Percentiles rank a stretch among this genome's conserved stretches.
Evolutionary conservation across 2,113 vertebrate species (phyloP).

Genomic region (Hystrix brachyura): DNA sequence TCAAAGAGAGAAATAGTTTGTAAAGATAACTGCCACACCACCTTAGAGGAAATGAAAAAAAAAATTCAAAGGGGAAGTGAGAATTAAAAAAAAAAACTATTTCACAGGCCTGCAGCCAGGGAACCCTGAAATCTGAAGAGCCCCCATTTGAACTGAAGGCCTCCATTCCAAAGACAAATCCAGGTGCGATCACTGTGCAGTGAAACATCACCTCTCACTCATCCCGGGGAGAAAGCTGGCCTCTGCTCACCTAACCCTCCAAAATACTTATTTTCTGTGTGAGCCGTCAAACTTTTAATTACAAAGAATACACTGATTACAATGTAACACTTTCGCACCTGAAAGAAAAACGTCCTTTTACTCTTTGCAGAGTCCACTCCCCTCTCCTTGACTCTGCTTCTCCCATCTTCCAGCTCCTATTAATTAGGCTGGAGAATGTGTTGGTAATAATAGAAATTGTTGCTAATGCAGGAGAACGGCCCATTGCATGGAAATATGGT

Average conservation of each 20-base stretch:
- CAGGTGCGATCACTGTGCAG: constrained; percentile 82
- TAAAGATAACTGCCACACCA: constrained; percentile 27
- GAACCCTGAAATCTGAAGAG: constrained; percentile 64
- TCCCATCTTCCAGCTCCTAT: not conserved
- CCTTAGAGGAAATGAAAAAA: constrained; percentile 47
- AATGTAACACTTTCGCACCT: not conserved
- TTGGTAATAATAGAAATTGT: not conserved
- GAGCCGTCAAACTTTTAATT: constrained; percentile 43
- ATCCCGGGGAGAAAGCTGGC: constrained; percentile 65
- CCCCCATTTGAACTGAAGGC: not conserved
- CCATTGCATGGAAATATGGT: constrained; percentile 4
- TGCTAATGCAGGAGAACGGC: not conserved
- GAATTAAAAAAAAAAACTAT: not conserved
- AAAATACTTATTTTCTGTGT: constrained; percentile 59
- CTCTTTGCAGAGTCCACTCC: not conserved
- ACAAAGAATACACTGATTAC: not conserved
- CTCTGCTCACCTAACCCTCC: constrained; percentile 74
- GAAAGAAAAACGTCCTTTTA: constrained; percentile 12
- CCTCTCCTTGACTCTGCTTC: not conserved
- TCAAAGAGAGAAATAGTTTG: not conserved
- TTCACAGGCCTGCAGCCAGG: constrained; percentile 63
- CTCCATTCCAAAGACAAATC: constrained; percentile 76
- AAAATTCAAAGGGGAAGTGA: constrained; percentile 67
- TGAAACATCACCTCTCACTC: constrained; percentile 78
- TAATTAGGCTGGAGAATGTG: not conserved